Base-by-base conservation (phyloP, 2,113 vertebrate genomes). In the Sturnus vulgaris region DNA sequence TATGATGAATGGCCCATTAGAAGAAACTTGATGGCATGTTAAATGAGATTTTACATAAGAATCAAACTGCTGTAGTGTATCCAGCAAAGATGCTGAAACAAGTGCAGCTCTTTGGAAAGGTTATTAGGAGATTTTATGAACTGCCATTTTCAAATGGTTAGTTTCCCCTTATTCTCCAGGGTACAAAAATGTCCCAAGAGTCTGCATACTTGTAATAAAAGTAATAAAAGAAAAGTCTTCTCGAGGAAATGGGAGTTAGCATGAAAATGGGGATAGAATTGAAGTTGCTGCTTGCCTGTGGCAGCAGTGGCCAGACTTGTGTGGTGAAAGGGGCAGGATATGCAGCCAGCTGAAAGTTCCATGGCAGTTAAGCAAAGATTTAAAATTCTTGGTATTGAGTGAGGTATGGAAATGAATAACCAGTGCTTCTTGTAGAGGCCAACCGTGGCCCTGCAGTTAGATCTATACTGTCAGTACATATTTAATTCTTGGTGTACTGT, bases 21-120 rank as follows among this genome's bases (percentile, higher is more conserved):
- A 90, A 96, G 90, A 78, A 95, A 93, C 88, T 73, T 91, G 84
- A 88, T 69, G 94, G 86, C 65, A 27, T 52, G 76, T 55, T 76
- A 92, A 81, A 63, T 87, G 64, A 77, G 65, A 94, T 97, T 97
- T 70, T 97, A 92, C 93, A 70, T 93, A 87, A 96, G 97, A 95
- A 86, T 95, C 88, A 94, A 96, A 91, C 86, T 71, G 78, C 88
- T 95, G 23, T 75, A 73, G 70, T 96, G 90, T 86, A 88, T 94
- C 95, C 85, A 59, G 39, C 37, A 92, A 86, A 88, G 47, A 83
- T 84, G 92, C 82, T 27, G 81, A 91, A 93, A 90, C 83, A 95
- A 96, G n/a, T 64, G 52, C 78, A 57, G 93, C 92, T 91, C 47
- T 12, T 19, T 20, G 60, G 12, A 66, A 40, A 73, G 82, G 69